Conservation (phyloP, 2,888 invertebrate genomes). For the Amiota minor region DNA sequence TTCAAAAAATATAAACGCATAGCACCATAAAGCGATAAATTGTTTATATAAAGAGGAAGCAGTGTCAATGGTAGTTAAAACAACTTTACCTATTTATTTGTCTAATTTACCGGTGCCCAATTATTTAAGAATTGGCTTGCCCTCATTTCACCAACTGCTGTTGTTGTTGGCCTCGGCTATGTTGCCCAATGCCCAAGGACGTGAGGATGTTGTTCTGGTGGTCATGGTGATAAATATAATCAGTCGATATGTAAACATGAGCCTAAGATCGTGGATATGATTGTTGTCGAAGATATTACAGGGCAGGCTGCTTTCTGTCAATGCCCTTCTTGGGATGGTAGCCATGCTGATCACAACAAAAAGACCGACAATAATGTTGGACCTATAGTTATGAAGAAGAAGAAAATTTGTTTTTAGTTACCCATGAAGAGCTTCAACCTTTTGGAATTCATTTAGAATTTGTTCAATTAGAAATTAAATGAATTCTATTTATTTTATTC, state of each 20-base stretch:
- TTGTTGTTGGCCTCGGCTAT: slow-evolving; percentile 86
- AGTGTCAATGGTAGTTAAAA: slow-evolving; percentile 84
- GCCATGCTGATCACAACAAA: slow-evolving; percentile 91
- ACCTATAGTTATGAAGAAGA: slow-evolving; percentile 86
- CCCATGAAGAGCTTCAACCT: slow-evolving; percentile 18
- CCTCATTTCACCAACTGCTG: slow-evolving; percentile 86
- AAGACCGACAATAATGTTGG: slow-evolving; percentile 94
- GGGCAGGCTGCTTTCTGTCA: slow-evolving; percentile 94
- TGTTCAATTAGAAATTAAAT: slow-evolving; percentile 50
- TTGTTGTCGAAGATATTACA: slow-evolving; percentile 94
- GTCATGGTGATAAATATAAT: slow-evolving; percentile 81
- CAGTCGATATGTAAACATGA: slow-evolving; percentile 81
- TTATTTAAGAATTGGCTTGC: slow-evolving; percentile 88
- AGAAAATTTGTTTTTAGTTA: slow-evolving; percentile 62
- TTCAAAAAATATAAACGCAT: not conserved
- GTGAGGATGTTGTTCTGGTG: slow-evolving; percentile 43
- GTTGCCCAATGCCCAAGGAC: slow-evolving; percentile 79
- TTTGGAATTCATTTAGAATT: slow-evolving; percentile 48
- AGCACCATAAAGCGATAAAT: not conserved
- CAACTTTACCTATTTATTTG: slow-evolving; percentile 88
- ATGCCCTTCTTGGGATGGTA: slow-evolving; percentile 99
- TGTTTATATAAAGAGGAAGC: slow-evolving; percentile 78
- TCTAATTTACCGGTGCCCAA: slow-evolving; percentile 88
- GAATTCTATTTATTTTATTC: slow-evolving; percentile 11
- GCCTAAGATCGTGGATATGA: slow-evolving; percentile 90